A percentile compares a stretch with the other conserved stretches of the same genome.
Evolutionary conservation across 2,113 vertebrate species (phyloP).

Genomic region (Periophthalmodon schlosseri): DNA sequence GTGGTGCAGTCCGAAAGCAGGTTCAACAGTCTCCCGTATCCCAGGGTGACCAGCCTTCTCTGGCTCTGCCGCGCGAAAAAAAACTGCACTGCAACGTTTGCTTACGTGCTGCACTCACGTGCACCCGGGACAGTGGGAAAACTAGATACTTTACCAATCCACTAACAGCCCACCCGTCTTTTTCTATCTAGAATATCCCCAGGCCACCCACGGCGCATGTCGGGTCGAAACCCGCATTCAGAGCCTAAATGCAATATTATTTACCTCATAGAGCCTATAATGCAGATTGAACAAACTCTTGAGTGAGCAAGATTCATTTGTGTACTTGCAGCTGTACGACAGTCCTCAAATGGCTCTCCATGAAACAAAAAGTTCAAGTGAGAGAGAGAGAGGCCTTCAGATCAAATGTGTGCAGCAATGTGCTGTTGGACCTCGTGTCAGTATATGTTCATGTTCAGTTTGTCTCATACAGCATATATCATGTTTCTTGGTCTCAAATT

Average conservation of each 20-base stretch:
- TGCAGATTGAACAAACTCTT: background rate
- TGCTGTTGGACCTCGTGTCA: no score
- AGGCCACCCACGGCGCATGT: background rate
- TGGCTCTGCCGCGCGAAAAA: conserved; percentile 40
- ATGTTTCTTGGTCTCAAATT: background rate
- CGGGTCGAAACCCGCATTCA: background rate
- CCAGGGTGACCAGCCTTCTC: conserved; percentile 61
- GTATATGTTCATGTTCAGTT: no score
- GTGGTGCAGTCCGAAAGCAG: conserved; percentile 77
- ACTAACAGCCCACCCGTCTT: no score
- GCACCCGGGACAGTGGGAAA: conserved; percentile 1
- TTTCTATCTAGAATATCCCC: background rate
- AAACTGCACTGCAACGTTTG: conserved; percentile 44
- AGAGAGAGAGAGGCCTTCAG: no score
- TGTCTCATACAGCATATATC: no score
- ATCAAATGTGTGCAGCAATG: no score
- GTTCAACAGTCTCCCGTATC: conserved; percentile 75
- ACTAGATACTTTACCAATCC: background rate
- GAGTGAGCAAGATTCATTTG: background rate
- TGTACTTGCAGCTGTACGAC: background rate
- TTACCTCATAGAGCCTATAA: no score
- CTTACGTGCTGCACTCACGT: conserved; percentile 49
- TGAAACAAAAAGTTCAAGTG: background rate
- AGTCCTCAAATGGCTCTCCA: conserved; percentile 17
- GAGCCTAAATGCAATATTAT: no score